A percentile compares a stretch with the other conserved stretches of the same genome.
Evolutionary conservation across 1,140 invertebrate genomes (phyloP).

Genomic region (Magallana ariakensis): DNA sequence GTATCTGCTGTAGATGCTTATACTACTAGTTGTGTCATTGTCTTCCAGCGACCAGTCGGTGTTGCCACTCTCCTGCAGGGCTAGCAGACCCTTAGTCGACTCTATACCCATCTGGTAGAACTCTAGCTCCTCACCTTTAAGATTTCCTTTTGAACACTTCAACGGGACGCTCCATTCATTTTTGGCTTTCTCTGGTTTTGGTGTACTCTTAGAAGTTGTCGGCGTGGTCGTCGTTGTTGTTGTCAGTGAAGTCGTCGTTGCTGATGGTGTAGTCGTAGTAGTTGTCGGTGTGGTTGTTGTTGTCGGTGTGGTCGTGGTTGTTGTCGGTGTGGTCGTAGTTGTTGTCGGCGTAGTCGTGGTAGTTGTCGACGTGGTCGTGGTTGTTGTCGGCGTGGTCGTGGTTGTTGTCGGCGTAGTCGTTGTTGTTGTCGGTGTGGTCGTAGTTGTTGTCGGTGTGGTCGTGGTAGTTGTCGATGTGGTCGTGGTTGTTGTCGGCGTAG

Average conservation of each 20-base stretch:
- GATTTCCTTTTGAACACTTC: neutral
- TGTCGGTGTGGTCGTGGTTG: neutral
- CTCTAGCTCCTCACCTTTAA: neutral
- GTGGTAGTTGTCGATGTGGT: neutral
- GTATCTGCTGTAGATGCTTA: neutral
- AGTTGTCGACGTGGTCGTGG: neutral
- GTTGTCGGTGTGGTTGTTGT: neutral
- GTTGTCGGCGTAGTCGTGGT: neutral
- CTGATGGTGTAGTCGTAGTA: neutral
- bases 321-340: neutral
- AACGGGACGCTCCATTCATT: neutral
- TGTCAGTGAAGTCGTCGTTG: neutral
- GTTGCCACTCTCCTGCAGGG: neutral
- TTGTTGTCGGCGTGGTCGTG: neutral
- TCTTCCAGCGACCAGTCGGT: neutral
- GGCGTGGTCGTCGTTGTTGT: neutral
- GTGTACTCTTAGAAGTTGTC: neutral
- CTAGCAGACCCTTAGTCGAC: neutral
- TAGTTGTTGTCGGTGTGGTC: neutral
- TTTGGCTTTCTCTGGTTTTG: neutral
- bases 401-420: neutral
- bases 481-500: slow-evolving; percentile 2
- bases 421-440: neutral
- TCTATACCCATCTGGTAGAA: neutral
- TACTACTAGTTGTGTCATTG: neutral